Conservation (phyloP, 2,888 invertebrate species). For the Corythucha ciliata region DNA sequence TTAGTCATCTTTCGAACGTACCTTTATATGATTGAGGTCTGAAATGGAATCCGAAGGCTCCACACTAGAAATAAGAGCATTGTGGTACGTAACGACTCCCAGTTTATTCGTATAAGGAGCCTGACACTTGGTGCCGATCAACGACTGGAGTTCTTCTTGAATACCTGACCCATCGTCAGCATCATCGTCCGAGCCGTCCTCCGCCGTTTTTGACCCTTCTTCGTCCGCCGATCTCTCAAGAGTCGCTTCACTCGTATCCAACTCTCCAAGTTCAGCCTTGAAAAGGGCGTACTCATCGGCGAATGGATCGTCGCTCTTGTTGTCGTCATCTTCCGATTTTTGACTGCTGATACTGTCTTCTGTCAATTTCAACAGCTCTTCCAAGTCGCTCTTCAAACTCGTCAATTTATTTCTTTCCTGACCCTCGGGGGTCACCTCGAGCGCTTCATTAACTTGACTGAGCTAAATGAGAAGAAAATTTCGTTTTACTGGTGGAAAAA, state of each 20-base stretch:
- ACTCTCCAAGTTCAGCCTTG: slow-evolving; percentile 51
- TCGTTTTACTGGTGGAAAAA: no score
- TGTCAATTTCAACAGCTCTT: slow-evolving; percentile 59
- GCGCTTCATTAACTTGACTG: slow-evolving; percentile 52
- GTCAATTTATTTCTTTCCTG: slow-evolving; percentile 50
- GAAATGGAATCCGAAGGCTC: slow-evolving; percentile 46
- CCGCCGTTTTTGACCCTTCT: not conserved
- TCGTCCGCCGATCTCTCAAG: slow-evolving; percentile 30
- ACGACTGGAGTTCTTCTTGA: slow-evolving; percentile 53
- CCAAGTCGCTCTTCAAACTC: slow-evolving; percentile 53
- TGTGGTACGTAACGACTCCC: slow-evolving; percentile 70
- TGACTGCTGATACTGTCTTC: slow-evolving; percentile 47
- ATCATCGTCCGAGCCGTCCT: not conserved
- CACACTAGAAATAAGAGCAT: slow-evolving; percentile 72
- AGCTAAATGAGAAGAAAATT: slow-evolving; percentile 45
- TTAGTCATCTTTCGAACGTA: slow-evolving; percentile 39
- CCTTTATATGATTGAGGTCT: slow-evolving; percentile 54
- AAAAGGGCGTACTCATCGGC: slow-evolving; percentile 57
- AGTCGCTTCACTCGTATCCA: slow-evolving; percentile 40
- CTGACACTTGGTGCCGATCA: slow-evolving; percentile 77
- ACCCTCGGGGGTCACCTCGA: slow-evolving; percentile 44
- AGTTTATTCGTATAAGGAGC: slow-evolving; percentile 73
- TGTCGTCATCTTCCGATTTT: slow-evolving; percentile 20
- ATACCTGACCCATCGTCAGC: slow-evolving; percentile 35
- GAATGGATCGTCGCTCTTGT: slow-evolving; percentile 39